phyloP scores from a whole-genome alignment of 2,797 vertebrate species.

The Enteromius afrohamiltoni region DNA sequence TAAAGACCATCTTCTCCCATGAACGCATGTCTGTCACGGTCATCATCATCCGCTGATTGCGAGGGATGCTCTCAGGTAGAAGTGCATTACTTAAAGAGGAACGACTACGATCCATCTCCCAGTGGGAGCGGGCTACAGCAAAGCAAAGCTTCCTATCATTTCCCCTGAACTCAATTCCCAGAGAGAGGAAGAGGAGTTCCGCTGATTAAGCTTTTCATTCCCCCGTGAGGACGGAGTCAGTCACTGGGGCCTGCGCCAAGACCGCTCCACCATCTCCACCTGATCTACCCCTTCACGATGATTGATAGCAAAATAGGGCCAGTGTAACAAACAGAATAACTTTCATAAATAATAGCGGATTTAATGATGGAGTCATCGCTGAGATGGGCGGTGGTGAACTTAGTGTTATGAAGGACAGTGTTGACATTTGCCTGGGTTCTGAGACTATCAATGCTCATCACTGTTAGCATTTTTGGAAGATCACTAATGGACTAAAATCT shows the following conservation, averaged over 20 bases:
- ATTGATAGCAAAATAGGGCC: constrained; percentile 53
- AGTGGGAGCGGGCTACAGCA: constrained; percentile 69
- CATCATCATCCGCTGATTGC: constrained; percentile 74
- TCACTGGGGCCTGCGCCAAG: constrained; percentile 28
- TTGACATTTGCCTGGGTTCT: constrained; percentile 11
- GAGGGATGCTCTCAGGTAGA: constrained; percentile 77
- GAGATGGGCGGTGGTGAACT: not conserved
- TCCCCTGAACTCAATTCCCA: constrained; percentile 70
- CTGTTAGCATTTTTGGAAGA: not conserved
- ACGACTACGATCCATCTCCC: constrained; percentile 76
- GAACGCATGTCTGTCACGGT: constrained; percentile 66
- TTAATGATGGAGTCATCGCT: constrained; percentile 52
- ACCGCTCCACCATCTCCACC: constrained; percentile 42
- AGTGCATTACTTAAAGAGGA: constrained; percentile 78
- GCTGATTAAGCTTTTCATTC: constrained; percentile 66
- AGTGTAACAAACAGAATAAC: constrained; percentile 57
- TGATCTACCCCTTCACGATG: constrained; percentile 41
- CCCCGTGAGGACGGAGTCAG: constrained; percentile 44
- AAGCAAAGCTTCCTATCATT: constrained; percentile 72
- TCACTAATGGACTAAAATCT: not conserved
- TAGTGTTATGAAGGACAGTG: constrained; percentile 29
- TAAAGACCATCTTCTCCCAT: constrained; percentile 22
- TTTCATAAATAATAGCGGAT: constrained; percentile 58
- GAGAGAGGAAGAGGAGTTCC: constrained; percentile 75
- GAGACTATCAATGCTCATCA: not conserved